phyloP scores from a whole-genome alignment of 30 jellyfish, hydroid and myxozoan genomes.

The Aurelia aurita complex sp. Pacific region DNA sequence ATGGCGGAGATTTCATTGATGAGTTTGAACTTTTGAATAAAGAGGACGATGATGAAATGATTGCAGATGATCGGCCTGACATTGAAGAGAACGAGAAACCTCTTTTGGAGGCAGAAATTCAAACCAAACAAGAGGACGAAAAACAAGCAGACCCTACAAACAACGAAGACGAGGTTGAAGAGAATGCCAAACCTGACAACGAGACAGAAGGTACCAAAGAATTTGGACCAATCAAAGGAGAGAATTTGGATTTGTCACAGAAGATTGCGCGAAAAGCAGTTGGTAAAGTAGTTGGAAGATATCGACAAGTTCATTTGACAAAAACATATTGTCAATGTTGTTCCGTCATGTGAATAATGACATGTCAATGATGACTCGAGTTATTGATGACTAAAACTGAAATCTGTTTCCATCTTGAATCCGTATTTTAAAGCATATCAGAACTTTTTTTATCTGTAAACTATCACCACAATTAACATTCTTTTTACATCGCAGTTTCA shows the following conservation, averaged over 20 bases:
- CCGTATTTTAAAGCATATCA: no score
- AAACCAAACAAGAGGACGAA: background rate
- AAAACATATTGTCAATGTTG: constrained; percentile 66
- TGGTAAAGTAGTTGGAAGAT: constrained; percentile 56
- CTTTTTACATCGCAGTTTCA: no score
- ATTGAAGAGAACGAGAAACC: no score
- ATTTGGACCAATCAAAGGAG: constrained; percentile 27
- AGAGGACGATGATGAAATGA: background rate
- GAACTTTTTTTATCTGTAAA: no score
- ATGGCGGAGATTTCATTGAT: background rate
- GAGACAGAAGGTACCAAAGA: constrained; percentile 11
- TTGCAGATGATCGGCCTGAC: background rate
- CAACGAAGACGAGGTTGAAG: constrained; percentile 10
- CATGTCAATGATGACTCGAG: no score
- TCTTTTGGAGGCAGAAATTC: background rate
- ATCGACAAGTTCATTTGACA: constrained; percentile 65
- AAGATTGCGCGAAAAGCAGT: constrained; percentile 44
- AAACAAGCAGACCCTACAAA: background rate
- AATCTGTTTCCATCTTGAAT: no score
- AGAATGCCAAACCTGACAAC: background rate
- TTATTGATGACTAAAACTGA: no score
- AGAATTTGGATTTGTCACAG: constrained; percentile 52
- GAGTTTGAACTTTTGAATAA: constrained; percentile 5
- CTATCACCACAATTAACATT: no score
- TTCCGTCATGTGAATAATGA: constrained; percentile 41